A percentile compares a stretch with the other conserved stretches of the same genome.
Conservation (phyloP, 2,113 vertebrate genomes). For the Psilopsiagon aymara region DNA sequence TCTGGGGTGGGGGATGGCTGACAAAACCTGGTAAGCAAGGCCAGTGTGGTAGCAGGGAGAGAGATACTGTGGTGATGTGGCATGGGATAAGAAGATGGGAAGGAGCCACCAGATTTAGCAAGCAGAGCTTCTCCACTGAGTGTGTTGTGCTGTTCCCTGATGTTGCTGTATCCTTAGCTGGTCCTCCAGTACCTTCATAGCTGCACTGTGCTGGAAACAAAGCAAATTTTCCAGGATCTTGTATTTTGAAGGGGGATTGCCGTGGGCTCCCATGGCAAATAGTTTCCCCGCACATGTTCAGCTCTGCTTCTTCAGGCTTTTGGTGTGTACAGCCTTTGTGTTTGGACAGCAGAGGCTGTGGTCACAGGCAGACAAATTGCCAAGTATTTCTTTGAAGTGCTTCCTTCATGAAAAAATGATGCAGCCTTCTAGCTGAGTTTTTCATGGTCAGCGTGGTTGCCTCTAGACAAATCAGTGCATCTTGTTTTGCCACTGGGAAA, state of each 20-base stretch:
- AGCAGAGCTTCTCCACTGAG: not conserved
- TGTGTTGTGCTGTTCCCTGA: not conserved
- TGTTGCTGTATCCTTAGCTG: not conserved
- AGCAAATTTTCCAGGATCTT: not conserved
- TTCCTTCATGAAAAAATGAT: not conserved
- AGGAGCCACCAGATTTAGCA: not conserved
- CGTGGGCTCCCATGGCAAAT: not conserved
- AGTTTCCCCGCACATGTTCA: not conserved
- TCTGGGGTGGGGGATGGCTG: not conserved
- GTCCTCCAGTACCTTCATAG: accelerated
- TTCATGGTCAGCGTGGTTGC: not conserved
- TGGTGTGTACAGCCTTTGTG: not conserved
- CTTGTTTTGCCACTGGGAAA: not conserved
- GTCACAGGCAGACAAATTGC: not conserved
- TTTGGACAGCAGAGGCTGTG: not conserved
- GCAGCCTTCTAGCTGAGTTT: not conserved
- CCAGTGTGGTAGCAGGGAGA: not conserved
- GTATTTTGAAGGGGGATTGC: no score
- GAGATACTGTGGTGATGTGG: not conserved
- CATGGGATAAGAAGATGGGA: not conserved
- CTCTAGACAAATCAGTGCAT: not conserved
- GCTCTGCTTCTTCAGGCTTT: not conserved
- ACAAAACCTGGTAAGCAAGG: not conserved
- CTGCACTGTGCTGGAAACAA: not conserved
- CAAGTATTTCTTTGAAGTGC: not conserved